Percentiles rank a stretch among this genome's conserved stretches.
These are phyloP conservation scores for Horisme vitalbata DNA, from an alignment of 2,888 invertebrate species.

Conservation along the genomic window DNA sequence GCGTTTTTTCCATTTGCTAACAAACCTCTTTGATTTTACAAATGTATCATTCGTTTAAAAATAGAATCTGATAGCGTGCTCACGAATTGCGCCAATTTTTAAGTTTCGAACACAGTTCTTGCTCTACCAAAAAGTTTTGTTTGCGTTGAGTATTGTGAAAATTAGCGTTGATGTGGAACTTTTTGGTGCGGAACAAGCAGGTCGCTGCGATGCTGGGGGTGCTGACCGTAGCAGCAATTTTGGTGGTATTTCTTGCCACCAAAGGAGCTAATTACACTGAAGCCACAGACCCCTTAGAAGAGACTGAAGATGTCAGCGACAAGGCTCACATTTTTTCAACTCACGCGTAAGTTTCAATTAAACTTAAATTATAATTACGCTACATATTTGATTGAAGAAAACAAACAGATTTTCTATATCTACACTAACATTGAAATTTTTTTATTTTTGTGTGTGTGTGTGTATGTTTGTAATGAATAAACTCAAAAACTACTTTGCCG, in stretches of 20 bases:
- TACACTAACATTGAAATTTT: too few species aligned
- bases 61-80: neutral
- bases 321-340: slow-evolving; percentile 64
- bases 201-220: slow-evolving; percentile 72
- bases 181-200: slow-evolving; percentile 70
- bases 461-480: too few species aligned
- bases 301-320: slow-evolving; percentile 65
- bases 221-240: slow-evolving; percentile 58
- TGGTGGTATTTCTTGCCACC: slow-evolving; percentile 60
- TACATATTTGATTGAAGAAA: too few species aligned
- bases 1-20: neutral
- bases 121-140: slow-evolving; percentile 10
- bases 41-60: neutral
- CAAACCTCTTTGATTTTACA: neutral
- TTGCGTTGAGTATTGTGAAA: slow-evolving; percentile 1
- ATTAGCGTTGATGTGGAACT: slow-evolving; percentile 67
- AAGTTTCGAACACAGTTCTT: slow-evolving; percentile 2
- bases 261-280: slow-evolving; percentile 47
- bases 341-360: slow-evolving; percentile 59
- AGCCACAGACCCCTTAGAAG: slow-evolving; percentile 44
- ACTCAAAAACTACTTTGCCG: too few species aligned
- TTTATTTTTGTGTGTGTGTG: too few species aligned
- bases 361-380: neutral
- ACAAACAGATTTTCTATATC: too few species aligned
- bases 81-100: neutral